A percentile compares a stretch with the other conserved stretches of the same genome.
Conservation (phyloP, 1,140 invertebrate genomes). For the Maniola jurtina region DNA sequence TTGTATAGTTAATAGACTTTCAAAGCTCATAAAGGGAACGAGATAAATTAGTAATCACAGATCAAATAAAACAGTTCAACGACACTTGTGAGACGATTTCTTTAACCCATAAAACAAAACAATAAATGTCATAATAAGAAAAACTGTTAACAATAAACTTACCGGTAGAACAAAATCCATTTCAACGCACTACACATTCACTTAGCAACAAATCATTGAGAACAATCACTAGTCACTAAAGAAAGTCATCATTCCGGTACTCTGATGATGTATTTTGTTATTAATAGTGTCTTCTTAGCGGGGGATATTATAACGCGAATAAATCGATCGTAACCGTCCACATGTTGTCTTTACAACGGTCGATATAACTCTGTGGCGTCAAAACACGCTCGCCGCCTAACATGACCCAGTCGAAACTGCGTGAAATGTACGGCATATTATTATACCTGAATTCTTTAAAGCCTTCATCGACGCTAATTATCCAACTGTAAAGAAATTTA, state of each 20-base stretch:
- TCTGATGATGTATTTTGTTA: conserved; percentile 6
- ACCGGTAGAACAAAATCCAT: conserved; percentile 18
- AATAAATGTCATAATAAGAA: conserved; percentile 14
- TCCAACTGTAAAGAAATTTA: neutral
- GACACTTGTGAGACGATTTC: conserved; percentile 1
- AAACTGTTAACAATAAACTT: conserved; percentile 10
- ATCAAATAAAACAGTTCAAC: neutral
- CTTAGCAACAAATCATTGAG: neutral
- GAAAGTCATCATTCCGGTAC: conserved; percentile 1
- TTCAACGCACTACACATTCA: conserved; percentile 18
- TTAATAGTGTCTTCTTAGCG: conserved; percentile 18
- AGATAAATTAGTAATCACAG: neutral
- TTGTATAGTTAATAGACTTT: neutral
- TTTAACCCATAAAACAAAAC: neutral
- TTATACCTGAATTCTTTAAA: conserved; percentile 9
- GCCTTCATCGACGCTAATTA: conserved; percentile 10
- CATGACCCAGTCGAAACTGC: conserved; percentile 23
- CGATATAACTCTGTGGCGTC: conserved; percentile 4
- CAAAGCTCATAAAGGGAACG: neutral
- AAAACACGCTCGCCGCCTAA: conserved; percentile 10
- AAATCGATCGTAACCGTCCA: conserved; percentile 18
- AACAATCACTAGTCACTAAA: conserved; percentile 5
- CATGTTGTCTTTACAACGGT: conserved; percentile 7
- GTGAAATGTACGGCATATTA: conserved; percentile 13
- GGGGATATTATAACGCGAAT: conserved; percentile 27